phyloP scores from a whole-genome alignment of 2,888 invertebrate genomes.

The Papilio gigon region DNA sequence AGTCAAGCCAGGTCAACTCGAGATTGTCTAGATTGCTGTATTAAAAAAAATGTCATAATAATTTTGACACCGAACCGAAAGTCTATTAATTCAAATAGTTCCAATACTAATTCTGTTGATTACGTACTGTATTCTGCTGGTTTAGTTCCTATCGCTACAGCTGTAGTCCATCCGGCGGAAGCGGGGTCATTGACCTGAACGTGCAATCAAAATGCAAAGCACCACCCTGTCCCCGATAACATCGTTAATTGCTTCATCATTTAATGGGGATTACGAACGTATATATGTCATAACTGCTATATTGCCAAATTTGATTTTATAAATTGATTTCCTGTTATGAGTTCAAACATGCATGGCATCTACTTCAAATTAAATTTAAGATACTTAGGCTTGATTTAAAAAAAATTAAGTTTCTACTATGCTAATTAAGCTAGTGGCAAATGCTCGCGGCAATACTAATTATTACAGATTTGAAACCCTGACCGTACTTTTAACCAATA shows the following conservation, averaged over 20 bases:
- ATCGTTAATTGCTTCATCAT: slow-evolving; percentile 47
- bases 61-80: background rate
- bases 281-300: background rate
- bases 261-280: slow-evolving; percentile 13
- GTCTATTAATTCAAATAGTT: background rate
- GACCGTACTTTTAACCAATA: too few relatives aligned
- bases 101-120: background rate
- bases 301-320: background rate
- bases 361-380: too few relatives aligned
- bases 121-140: background rate
- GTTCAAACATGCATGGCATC: too few relatives aligned
- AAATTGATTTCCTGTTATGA: background rate
- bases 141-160: slow-evolving; percentile 17
- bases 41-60: too few relatives aligned
- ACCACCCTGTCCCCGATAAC: slow-evolving; percentile 47
- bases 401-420: too few relatives aligned
- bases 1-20: background rate
- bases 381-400: too few relatives aligned
- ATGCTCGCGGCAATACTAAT: too few relatives aligned
- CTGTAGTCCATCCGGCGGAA: slow-evolving; percentile 54
- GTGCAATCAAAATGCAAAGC: slow-evolving; percentile 64
- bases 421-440: too few relatives aligned
- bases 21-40: too few relatives aligned
- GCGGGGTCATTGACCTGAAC: slow-evolving; percentile 64
- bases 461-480: too few relatives aligned